phyloP scores from a whole-genome alignment of 2,888 invertebrate genomes.

The Acronicta aceris region DNA sequence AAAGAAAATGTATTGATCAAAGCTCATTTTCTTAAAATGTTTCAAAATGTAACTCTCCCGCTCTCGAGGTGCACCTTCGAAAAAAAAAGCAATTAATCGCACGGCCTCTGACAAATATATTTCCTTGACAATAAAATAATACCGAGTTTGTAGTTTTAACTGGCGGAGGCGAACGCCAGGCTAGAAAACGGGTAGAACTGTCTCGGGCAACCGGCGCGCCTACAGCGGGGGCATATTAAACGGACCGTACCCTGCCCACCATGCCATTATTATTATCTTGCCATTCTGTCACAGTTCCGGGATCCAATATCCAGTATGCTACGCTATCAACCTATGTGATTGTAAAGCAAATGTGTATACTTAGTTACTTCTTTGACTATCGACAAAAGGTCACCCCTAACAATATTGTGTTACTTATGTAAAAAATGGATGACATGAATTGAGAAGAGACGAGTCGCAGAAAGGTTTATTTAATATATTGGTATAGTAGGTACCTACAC shows the following conservation, averaged over 20 bases:
- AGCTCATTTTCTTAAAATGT: constrained; percentile 29
- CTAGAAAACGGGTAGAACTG: constrained; percentile 82
- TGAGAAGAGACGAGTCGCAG: constrained; percentile 44
- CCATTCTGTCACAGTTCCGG: constrained; percentile 69
- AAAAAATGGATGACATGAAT: constrained; percentile 17
- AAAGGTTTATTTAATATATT: constrained; percentile 59
- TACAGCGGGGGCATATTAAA: constrained; percentile 85
- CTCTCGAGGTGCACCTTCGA: constrained; percentile 65
- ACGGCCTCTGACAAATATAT: constrained; percentile 85
- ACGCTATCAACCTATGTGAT: constrained; percentile 55
- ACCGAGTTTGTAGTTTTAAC: constrained; percentile 77
- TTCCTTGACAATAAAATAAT: constrained; percentile 86
- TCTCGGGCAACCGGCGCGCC: constrained; percentile 82
- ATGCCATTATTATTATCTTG: constrained; percentile 76
- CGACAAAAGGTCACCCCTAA: constrained; percentile 32
- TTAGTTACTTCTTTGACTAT: constrained; percentile 43
- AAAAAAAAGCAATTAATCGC: constrained; percentile 82
- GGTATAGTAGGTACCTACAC: constrained; percentile 49
- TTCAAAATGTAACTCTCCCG: constrained; percentile 63
- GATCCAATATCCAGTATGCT: constrained; percentile 61
- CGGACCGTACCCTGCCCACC: constrained; percentile 71
- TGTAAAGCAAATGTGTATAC: constrained; percentile 56
- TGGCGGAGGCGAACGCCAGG: constrained; percentile 70
- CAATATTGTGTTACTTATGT: constrained; percentile 24
- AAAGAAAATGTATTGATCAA: too few relatives aligned